Evolutionary conservation across 2,797 vertebrate genomes (phyloP).

Genomic region (Podargus strigoides): DNA sequence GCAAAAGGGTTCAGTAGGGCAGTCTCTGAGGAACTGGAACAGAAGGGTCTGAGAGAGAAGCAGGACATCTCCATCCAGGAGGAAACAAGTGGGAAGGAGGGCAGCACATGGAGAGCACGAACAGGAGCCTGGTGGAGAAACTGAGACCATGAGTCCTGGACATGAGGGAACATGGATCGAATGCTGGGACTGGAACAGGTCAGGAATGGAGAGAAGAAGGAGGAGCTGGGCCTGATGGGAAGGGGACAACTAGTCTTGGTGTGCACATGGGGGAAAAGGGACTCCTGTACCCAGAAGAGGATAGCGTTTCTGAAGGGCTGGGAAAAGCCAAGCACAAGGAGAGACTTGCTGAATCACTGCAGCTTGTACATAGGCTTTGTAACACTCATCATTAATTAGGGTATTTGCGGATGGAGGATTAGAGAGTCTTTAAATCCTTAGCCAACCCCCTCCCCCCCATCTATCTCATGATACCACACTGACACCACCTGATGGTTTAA

Average conservation of each 20-base stretch:
- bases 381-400: fast-evolving
- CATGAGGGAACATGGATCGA: not conserved
- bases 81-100: not conserved
- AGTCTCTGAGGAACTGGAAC: not conserved
- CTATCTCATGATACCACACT: not conserved
- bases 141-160: not conserved
- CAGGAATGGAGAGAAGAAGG: not conserved
- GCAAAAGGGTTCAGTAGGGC: not conserved
- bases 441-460: fast-evolving
- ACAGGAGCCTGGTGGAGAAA: fast-evolving
- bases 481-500: not conserved
- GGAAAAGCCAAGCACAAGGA: not conserved
- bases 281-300: not conserved
- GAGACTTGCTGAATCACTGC: not conserved
- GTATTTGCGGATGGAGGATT: not conserved
- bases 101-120: fast-evolving
- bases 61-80: not conserved
- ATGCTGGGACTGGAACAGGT: not conserved
- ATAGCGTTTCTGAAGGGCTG: not conserved
- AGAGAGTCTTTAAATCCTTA: not conserved
- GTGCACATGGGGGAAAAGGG: not conserved
- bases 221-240: not conserved
- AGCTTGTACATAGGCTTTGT: not conserved
- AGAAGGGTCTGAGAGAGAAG: not conserved
- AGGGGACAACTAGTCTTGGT: fast-evolving